Conservation (phyloP, 2,113 vertebrate genomes). For the Leiothrix lutea region DNA sequence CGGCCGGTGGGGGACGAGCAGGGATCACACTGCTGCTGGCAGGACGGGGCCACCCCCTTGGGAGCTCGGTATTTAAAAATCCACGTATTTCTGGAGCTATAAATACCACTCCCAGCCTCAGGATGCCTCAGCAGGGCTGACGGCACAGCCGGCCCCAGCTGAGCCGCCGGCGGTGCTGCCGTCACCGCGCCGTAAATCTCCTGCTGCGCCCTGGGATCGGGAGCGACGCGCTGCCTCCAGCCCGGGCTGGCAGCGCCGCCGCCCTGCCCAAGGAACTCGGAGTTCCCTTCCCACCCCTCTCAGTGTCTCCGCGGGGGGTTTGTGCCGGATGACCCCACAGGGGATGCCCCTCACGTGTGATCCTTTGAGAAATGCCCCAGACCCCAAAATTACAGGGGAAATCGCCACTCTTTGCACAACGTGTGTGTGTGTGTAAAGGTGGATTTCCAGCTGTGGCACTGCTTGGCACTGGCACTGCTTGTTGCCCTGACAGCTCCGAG, state of each 20-base stretch:
- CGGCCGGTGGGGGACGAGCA: rapidly evolving
- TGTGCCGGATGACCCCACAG: rapidly evolving
- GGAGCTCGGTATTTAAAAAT: background rate
- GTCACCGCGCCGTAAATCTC: rapidly evolving
- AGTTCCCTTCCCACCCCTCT: background rate
- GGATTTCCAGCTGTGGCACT: rapidly evolving
- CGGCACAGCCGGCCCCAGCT: rapidly evolving
- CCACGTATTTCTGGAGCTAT: background rate
- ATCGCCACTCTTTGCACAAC: rapidly evolving
- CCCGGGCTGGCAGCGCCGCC: rapidly evolving
- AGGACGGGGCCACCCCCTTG: background rate
- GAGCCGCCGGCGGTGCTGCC: background rate
- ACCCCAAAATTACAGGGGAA: background rate
- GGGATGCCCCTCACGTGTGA: rapidly evolving
- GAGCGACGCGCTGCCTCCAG: rapidly evolving
- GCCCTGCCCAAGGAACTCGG: background rate
- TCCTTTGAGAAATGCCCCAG: background rate
- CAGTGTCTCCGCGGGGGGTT: rapidly evolving
- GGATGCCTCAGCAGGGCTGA: background rate
- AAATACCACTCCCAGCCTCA: background rate
- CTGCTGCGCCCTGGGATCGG: rapidly evolving
- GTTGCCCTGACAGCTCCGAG: rapidly evolving
- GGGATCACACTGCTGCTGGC: background rate
- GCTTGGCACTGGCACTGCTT: rapidly evolving
- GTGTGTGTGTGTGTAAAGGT: background rate